Percentiles rank a stretch among this genome's conserved stretches.
Evolutionary conservation across 2,113 vertebrate genomes (phyloP).

Genomic region (Entelurus aequoreus): DNA sequence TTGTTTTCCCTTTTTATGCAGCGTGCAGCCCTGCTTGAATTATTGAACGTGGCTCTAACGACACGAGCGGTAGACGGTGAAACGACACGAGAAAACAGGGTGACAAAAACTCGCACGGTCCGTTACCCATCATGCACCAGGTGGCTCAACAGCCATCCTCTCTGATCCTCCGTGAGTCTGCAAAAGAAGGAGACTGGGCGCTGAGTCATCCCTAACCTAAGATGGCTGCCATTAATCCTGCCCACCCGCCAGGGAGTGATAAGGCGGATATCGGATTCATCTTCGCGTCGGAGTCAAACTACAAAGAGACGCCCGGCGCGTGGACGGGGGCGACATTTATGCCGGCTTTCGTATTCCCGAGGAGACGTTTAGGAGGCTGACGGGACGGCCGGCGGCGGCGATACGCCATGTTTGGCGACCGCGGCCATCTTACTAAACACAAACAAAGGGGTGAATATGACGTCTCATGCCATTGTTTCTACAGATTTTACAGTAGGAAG

Average conservation of each 20-base stretch:
- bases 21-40: slow-evolving; percentile 36
- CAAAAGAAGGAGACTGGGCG: slow-evolving; percentile 24
- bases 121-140: slow-evolving; percentile 10
- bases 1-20: slow-evolving; percentile 37
- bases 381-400: slow-evolving; percentile 43
- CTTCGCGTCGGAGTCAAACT: slow-evolving; percentile 27
- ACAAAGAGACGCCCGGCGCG: slow-evolving; percentile 33
- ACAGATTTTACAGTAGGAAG: too few relatives aligned
- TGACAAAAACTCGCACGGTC: slow-evolving; percentile 26
- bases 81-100: slow-evolving; percentile 41
- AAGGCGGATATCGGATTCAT: slow-evolving; percentile 44
- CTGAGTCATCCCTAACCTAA: slow-evolving; percentile 42
- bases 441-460: slow-evolving; percentile 21
- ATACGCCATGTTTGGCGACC: slow-evolving; percentile 34
- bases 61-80: slow-evolving; percentile 32
- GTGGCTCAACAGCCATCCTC: slow-evolving; percentile 23
- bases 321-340: slow-evolving; percentile 17
- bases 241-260: slow-evolving; percentile 25
- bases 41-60: slow-evolving; percentile 44
- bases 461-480: neutral
- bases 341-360: slow-evolving; percentile 9
- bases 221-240: slow-evolving; percentile 44
- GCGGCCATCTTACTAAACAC: slow-evolving; percentile 43
- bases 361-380: slow-evolving; percentile 39
- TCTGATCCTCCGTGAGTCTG: slow-evolving; percentile 45